Base-by-base conservation (phyloP, 2,113 vertebrate genomes). In the Oreocharis arfaki region DNA sequence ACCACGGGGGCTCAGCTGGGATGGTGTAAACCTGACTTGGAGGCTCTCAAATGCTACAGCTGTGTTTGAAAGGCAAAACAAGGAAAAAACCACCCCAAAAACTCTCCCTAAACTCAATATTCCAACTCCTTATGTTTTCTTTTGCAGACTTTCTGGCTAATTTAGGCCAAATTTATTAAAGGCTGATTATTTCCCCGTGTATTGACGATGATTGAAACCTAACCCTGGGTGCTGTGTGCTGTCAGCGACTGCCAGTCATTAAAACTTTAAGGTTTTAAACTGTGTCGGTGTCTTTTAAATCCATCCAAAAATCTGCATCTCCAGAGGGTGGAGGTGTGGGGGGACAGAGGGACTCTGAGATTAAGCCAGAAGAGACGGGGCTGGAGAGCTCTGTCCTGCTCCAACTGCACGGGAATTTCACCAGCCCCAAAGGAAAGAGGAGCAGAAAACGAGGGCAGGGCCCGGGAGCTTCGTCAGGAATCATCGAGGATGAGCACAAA, bases 31-130 rank as follows among this genome's bases (percentile, higher is more conserved):
- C n/a, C 32, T 63, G 37, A 75, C 27, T 53, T 20, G 19, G n/a
- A 47, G 53, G 22, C 13, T 68, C 52, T 56, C 16, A 67, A 57
- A 32, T 16, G 15, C 42, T 73, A 17, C 22, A 71, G 9, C 46
- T 86, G 19, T 35, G 21, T 13, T 67, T 39, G 46, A 81, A 88
- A 79, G 56, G 11, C 3, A 82, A 60, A 65, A 55, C 21, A 21
- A 47, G 11, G 13, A 2, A 5, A 33, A 37, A 21, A 46, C 35
- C 7, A 3, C 1, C 0, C 1, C 12, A 13, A 1, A 67, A 70
- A 24, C 32, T 28, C 22, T n/a, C 60, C 11, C 35, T n/a, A 27
- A 76, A 35, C 13, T 9, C 16, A 81, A 19, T n/a, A 35, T 35
- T 76, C 28, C 21, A 30, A 28, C 7, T 12, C 11, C 24, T 5